Percentiles rank a stretch among this genome's conserved stretches.
Conservation (phyloP, 1,140 invertebrate species). For the Polyergus mexicanus region DNA sequence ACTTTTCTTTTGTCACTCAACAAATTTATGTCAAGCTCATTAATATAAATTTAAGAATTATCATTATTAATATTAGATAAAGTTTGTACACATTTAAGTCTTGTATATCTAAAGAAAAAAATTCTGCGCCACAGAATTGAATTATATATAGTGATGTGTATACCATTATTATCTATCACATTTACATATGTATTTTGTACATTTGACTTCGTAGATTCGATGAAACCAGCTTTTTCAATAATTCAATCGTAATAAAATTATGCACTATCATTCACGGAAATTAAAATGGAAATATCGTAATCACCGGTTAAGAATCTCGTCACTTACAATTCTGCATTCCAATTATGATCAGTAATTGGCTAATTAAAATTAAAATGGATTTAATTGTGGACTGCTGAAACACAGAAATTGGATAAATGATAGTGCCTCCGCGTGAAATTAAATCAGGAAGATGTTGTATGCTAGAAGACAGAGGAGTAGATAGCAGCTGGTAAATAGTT, state of each 20-base stretch:
- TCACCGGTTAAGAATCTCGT: not conserved
- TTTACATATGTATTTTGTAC: not conserved
- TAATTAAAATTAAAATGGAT: conserved; percentile 43
- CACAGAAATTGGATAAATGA: conserved; percentile 33
- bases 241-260: conserved; percentile 23
- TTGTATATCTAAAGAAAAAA: too few relatives aligned
- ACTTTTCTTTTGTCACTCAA: not conserved
- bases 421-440: conserved; percentile 14
- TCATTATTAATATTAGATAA: too few relatives aligned
- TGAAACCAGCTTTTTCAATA: not conserved
- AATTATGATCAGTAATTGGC: conserved; percentile 19
- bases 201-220: not conserved
- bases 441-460: conserved; percentile 39
- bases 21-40: too few relatives aligned
- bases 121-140: too few relatives aligned
- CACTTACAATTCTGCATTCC: conserved; percentile 2
- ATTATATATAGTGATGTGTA: too few relatives aligned
- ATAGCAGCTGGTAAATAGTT: conserved; percentile 35
- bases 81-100: too few relatives aligned
- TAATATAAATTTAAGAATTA: too few relatives aligned
- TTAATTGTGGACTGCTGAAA: conserved; percentile 24
- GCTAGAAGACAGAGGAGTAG: not conserved
- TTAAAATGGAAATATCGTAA: conserved; percentile 26
- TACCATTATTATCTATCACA: not conserved
- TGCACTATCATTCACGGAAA: not conserved